Conservation (phyloP, 2,113 vertebrate genomes). For the Zingel zingel region DNA sequence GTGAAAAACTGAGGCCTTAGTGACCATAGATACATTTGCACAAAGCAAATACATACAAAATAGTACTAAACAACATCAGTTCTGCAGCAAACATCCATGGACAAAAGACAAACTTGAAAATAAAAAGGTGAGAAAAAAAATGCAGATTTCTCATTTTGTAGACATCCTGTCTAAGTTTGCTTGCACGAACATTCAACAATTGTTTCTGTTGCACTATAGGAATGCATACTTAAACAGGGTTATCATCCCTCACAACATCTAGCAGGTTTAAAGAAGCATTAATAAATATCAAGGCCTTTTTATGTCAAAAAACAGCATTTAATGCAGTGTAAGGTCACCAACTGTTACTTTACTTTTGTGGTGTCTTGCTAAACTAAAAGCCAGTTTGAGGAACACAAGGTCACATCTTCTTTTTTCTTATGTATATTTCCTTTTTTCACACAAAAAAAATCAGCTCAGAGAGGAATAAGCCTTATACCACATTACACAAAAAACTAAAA, state of each 20-base stretch:
- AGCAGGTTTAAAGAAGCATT: neutral
- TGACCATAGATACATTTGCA: neutral
- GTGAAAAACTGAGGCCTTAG: neutral
- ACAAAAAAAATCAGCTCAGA: neutral
- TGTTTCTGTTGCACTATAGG: too few species aligned
- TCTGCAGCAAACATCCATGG: neutral
- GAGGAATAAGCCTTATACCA: neutral
- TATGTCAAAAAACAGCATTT: neutral
- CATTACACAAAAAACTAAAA: too few species aligned
- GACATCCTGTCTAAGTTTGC: neutral
- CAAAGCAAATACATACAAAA: neutral
- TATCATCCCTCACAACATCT: neutral
- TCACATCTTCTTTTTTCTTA: neutral
- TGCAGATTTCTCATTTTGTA: neutral
- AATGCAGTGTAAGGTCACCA: too few species aligned
- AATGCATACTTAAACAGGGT: neutral
- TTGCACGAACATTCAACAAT: neutral
- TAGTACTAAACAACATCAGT: neutral
- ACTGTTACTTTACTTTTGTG: neutral
- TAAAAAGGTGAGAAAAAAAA: neutral
- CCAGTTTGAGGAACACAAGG: neutral
- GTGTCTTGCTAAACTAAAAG: neutral
- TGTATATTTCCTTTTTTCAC: neutral
- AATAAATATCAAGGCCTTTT: neutral
- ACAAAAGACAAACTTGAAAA: neutral